Evolutionary conservation across 2,113 vertebrate genomes (phyloP).

Genomic region (Engraulis encrasicolus): DNA sequence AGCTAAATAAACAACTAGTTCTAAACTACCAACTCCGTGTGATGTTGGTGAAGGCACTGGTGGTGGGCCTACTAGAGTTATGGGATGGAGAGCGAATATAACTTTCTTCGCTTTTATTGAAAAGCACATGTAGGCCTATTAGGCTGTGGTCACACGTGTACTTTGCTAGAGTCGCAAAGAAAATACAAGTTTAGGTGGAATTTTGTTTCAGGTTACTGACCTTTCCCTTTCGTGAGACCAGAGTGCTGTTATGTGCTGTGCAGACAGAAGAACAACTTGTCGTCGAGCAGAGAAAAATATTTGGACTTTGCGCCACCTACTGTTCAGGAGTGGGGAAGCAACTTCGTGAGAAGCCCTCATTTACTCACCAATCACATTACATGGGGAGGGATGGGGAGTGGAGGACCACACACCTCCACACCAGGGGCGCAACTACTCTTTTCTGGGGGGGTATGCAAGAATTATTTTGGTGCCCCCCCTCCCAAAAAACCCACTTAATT

Average conservation of each 20-base stretch:
- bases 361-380: background rate
- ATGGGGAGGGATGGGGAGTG: no score
- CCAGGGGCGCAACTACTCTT: no score
- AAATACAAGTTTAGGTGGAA: background rate
- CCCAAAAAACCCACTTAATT: no score
- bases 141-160: background rate
- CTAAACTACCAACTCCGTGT: no score
- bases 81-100: background rate
- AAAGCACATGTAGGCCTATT: background rate
- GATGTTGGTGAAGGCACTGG: no score
- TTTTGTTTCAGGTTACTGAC: background rate
- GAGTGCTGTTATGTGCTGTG: background rate
- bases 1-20: no score
- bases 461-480: no score
- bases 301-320: background rate
- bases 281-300: background rate
- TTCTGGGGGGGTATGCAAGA: no score
- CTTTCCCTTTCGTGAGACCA: background rate
- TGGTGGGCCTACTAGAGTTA: no score
- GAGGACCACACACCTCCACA: no score
- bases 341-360: background rate
- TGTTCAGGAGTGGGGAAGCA: background rate
- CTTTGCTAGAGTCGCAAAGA: background rate
- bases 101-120: background rate
- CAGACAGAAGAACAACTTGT: background rate